phyloP scores from a whole-genome alignment of 2,888 invertebrate species.

The Andrena dorsata region DNA sequence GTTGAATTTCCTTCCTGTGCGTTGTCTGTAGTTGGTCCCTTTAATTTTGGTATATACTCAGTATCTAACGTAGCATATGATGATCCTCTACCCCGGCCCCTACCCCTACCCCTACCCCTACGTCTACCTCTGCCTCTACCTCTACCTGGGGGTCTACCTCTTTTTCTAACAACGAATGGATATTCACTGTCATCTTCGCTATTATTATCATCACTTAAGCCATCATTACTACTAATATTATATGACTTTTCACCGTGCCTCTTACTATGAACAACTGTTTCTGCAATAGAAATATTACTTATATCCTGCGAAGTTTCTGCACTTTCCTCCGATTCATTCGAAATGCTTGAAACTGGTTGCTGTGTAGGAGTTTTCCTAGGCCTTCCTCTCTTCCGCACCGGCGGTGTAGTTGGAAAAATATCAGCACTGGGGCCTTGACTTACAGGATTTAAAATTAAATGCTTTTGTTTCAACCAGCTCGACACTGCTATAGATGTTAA shows the following conservation, averaged over 20 bases:
- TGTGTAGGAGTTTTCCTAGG: conserved; percentile 34
- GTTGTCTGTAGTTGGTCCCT: conserved; percentile 39
- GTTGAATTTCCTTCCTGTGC: background rate
- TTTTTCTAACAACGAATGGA: conserved; percentile 12
- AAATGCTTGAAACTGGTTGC: background rate
- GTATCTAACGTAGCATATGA: conserved; percentile 48
- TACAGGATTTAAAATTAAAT: background rate
- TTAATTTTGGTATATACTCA: conserved; percentile 64
- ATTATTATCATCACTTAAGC: conserved; percentile 29
- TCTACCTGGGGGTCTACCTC: conserved; percentile 25
- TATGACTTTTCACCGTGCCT: conserved; percentile 25
- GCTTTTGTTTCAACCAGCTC: background rate
- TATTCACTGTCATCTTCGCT: conserved; percentile 10
- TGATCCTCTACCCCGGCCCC: conserved; percentile 52
- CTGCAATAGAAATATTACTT: conserved; percentile 14
- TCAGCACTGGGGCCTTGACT: conserved; percentile 1
- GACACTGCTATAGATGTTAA: background rate
- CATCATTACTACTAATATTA: conserved; percentile 33
- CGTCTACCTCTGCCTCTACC: conserved; percentile 59
- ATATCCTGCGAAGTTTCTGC: background rate
- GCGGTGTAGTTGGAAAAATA: background rate
- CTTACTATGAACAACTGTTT: conserved; percentile 23
- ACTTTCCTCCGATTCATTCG: background rate
- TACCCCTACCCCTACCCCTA: conserved; percentile 59
- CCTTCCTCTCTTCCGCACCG: conserved; percentile 47